Conservation (phyloP, 2,113 vertebrate species). For the Spea multiplicata region DNA sequence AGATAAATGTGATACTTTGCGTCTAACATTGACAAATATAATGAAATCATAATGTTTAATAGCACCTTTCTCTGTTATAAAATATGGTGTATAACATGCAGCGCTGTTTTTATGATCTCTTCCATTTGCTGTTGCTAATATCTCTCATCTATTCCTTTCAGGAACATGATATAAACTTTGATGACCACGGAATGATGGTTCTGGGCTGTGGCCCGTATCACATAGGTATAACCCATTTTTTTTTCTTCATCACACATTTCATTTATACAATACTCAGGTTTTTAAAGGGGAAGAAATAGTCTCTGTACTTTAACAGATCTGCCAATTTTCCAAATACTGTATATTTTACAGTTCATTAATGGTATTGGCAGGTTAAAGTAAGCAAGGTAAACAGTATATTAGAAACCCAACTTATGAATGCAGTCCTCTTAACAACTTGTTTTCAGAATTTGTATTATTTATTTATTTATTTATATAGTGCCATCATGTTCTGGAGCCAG, state of each 20-base stretch:
- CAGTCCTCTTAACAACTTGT: too few relatives aligned
- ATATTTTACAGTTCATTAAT: too few relatives aligned
- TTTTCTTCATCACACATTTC: not conserved
- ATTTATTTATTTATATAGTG: too few relatives aligned
- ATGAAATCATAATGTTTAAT: conserved; percentile 22
- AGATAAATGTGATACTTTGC: conserved; percentile 3
- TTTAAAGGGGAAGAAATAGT: too few relatives aligned
- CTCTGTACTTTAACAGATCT: too few relatives aligned
- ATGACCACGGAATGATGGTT: conserved; percentile 88
- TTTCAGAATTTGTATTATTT: too few relatives aligned
- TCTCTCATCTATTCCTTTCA: conserved; percentile 51
- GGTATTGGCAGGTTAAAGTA: too few relatives aligned
- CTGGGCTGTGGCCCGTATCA: conserved; percentile 94
- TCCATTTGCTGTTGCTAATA: conserved; percentile 22
- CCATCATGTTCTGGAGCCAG: too few relatives aligned
- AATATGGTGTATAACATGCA: conserved; percentile 10
- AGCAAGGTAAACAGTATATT: too few relatives aligned
- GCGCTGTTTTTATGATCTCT: conserved; percentile 7
- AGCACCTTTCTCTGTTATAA: conserved; percentile 3
- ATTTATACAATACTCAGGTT: too few relatives aligned
- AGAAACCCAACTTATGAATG: too few relatives aligned
- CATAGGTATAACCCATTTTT: conserved; percentile 77
- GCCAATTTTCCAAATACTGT: too few relatives aligned
- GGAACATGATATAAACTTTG: conserved; percentile 91
- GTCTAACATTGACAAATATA: conserved; percentile 9